These are phyloP conservation scores for Octomys mimax DNA, from an alignment of 2,797 vertebrate genomes.

Conservation along the genomic window DNA sequence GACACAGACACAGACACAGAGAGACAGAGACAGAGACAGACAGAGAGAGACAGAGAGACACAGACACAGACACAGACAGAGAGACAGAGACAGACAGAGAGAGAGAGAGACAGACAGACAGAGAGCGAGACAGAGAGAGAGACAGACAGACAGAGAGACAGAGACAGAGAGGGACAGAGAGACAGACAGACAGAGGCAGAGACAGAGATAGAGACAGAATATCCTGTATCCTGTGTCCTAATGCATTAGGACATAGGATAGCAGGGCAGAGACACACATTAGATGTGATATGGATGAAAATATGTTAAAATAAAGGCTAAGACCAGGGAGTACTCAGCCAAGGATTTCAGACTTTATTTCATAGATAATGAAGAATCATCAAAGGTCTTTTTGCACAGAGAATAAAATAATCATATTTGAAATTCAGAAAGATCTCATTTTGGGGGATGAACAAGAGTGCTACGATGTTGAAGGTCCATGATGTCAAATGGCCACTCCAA, in stretches of 20 bases:
- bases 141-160: background rate
- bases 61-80: background rate
- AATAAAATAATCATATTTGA: slow-evolving; percentile 8
- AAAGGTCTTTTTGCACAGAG: slow-evolving; percentile 10
- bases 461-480: background rate
- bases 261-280: background rate
- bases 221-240: too few relatives aligned
- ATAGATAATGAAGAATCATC: background rate
- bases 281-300: slow-evolving; percentile 17
- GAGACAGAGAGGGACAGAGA: background rate
- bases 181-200: background rate
- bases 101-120: background rate
- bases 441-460: background rate
- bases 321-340: background rate
- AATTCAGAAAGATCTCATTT: slow-evolving; percentile 21
- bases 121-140: too few relatives aligned
- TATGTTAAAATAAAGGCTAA: background rate
- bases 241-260: background rate
- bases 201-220: background rate
- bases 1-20: background rate
- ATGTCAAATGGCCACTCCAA: background rate
- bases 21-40: background rate
- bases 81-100: background rate
- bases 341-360: background rate
- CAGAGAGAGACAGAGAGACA: too few relatives aligned